Conservation (phyloP, 2,888 invertebrate species). For the Drosophila leonis region DNA sequence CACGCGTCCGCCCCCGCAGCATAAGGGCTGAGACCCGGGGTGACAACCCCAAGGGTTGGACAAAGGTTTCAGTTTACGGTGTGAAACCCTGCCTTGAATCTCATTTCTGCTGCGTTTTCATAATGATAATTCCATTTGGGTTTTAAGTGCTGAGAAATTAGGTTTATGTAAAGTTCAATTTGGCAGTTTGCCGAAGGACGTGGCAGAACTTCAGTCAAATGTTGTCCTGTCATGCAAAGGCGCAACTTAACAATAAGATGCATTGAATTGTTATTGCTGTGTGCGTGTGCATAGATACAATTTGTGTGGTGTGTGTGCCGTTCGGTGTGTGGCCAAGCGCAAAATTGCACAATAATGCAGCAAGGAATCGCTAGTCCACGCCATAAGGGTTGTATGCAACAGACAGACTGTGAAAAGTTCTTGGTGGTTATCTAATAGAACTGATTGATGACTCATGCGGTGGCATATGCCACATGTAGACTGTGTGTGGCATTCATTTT, state of each 20-base stretch:
- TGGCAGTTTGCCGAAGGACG: slow-evolving; percentile 57
- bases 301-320: slow-evolving; percentile 2
- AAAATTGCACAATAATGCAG: slow-evolving; percentile 69
- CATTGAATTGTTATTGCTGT: slow-evolving; percentile 54
- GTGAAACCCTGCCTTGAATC: slow-evolving; percentile 60
- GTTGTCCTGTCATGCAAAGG: slow-evolving; percentile 61
- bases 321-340: slow-evolving; percentile 49
- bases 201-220: slow-evolving; percentile 32
- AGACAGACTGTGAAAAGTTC: slow-evolving; percentile 46
- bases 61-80: slow-evolving; percentile 55
- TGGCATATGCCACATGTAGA: slow-evolving; percentile 40
- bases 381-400: slow-evolving; percentile 49
- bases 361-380: slow-evolving; percentile 15
- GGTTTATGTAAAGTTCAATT: slow-evolving; percentile 76
- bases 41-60: slow-evolving; percentile 39
- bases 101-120: slow-evolving; percentile 52
- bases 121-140: slow-evolving; percentile 70
- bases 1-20: slow-evolving; percentile 54
- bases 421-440: slow-evolving; percentile 63
- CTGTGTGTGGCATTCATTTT: slow-evolving; percentile 39
- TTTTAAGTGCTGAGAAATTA: slow-evolving; percentile 75
- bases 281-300: slow-evolving; percentile 19
- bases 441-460: slow-evolving; percentile 72
- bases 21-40: neutral
- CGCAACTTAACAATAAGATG: slow-evolving; percentile 29